Conservation (phyloP, 2,113 vertebrate species). For the Mobula birostris region DNA sequence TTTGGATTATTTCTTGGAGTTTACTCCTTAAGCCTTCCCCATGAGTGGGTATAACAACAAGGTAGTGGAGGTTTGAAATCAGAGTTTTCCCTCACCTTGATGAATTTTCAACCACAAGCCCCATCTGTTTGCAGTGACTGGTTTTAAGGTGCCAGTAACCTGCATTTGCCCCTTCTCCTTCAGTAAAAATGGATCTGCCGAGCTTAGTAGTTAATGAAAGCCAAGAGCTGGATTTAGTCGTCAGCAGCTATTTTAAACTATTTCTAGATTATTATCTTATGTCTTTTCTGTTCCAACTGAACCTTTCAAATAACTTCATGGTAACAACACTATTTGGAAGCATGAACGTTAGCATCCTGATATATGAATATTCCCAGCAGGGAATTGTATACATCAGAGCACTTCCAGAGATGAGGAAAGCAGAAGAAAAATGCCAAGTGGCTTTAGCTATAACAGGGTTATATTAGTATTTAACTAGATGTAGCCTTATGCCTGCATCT, state of each 20-base stretch:
- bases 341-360: neutral
- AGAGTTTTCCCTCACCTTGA: no score
- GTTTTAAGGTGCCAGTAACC: no score
- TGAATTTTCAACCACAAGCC: no score
- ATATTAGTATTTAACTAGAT: neutral
- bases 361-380: neutral
- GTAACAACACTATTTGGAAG: neutral
- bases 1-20: no score
- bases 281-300: neutral
- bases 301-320: neutral
- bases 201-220: no score
- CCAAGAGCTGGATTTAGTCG: no score
- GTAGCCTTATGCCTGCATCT: neutral
- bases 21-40: no score
- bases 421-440: neutral
- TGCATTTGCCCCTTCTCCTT: no score
- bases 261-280: neutral
- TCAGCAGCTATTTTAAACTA: neutral
- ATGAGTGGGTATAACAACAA: no score
- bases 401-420: neutral
- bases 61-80: no score
- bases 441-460: neutral
- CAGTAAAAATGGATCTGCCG: no score
- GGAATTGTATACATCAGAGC: neutral
- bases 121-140: no score